These are phyloP conservation scores for Andrena dorsata DNA, from an alignment of 2,888 invertebrate genomes.

Conservation along the genomic window DNA sequence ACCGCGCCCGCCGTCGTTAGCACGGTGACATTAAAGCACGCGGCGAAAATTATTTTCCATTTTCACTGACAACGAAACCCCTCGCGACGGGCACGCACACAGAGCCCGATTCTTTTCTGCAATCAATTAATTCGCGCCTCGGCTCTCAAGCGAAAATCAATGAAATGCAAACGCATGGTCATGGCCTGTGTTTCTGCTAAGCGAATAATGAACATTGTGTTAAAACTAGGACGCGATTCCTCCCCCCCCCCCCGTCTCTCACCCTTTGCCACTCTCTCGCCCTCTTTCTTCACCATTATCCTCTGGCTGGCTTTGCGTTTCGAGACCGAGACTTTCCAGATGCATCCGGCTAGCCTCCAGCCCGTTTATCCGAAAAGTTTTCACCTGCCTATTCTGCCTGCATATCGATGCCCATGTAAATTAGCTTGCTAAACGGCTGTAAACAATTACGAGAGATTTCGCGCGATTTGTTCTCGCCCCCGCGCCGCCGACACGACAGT, in stretches of 20 bases:
- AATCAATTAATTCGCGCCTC: constrained; percentile 27
- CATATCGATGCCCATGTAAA: constrained; percentile 43
- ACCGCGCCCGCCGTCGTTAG: not conserved
- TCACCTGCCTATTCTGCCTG: constrained; percentile 13
- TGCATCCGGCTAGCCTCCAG: not conserved
- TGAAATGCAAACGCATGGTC: constrained; percentile 41
- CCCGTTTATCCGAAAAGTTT: constrained; percentile 42
- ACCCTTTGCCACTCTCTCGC: not conserved
- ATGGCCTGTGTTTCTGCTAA: constrained; percentile 29
- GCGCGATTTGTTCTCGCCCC: not conserved
- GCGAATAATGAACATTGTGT: constrained; percentile 57
- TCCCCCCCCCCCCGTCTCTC: constrained; percentile 22
- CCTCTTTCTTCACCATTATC: constrained; percentile 32
- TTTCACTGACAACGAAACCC: not conserved
- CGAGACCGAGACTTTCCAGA: constrained; percentile 18
- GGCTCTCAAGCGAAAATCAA: constrained; percentile 36
- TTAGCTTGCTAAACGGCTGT: constrained; percentile 11
- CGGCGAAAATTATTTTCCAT: constrained; percentile 1
- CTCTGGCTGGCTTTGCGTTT: constrained; percentile 33
- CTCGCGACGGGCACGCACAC: not conserved
- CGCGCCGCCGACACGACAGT: not conserved
- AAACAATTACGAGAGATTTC: not conserved
- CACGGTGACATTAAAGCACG: not conserved
- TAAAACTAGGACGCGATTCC: constrained; percentile 53
- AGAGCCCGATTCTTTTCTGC: not conserved